Conservation (phyloP, 2,113 vertebrate species). For the Dromaius novaehollandiae region DNA sequence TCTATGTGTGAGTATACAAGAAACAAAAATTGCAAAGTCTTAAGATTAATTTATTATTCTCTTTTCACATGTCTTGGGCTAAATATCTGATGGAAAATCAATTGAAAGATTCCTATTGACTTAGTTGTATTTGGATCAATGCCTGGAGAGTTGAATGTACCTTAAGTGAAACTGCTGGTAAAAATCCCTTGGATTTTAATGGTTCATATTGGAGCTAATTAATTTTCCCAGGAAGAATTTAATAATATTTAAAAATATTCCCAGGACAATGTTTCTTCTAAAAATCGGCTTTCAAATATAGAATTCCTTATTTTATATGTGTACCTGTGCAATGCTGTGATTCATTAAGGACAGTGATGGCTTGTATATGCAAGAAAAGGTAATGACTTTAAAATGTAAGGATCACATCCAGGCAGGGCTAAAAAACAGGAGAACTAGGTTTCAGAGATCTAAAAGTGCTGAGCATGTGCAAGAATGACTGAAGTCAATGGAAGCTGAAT, state of each 20-base stretch:
- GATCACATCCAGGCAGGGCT: background rate
- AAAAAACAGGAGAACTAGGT: background rate
- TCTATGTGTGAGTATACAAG: background rate
- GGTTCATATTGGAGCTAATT: background rate
- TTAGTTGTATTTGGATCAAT: conserved; percentile 16
- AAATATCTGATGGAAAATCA: conserved; percentile 18
- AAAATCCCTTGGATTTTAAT: conserved; percentile 27
- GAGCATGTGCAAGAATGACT: background rate
- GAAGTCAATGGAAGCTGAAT: background rate
- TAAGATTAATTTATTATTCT: background rate
- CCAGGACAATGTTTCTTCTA: background rate
- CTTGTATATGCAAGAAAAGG: background rate
- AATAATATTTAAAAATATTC: background rate
- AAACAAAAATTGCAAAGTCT: background rate
- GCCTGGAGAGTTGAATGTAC: background rate
- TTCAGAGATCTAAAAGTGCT: background rate
- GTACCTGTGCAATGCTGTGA: background rate
- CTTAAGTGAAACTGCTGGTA: background rate
- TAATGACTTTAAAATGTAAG: background rate
- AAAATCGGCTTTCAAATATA: background rate
- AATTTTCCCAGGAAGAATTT: background rate
- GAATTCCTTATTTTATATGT: background rate
- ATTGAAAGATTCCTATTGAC: conserved; percentile 39
- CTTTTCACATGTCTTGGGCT: background rate
- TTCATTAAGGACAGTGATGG: background rate